Evolutionary conservation across 2,113 vertebrate species (phyloP).

Genomic region (Colaptes auratus): DNA sequence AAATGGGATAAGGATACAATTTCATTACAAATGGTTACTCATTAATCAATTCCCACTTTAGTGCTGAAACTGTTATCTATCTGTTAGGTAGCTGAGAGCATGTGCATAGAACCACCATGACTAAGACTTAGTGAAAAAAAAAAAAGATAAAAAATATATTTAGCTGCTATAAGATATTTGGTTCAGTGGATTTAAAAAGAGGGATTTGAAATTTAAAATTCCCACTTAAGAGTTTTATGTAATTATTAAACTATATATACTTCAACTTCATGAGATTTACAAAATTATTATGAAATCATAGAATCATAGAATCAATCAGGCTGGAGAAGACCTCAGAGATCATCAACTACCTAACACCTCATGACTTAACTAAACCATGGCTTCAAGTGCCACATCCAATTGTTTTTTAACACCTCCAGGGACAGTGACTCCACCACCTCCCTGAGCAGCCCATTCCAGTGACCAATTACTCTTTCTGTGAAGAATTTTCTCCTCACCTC

Average conservation of each 20-base stretch:
- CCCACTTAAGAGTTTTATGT: background rate
- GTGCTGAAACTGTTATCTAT: background rate
- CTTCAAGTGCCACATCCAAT: too few relatives aligned
- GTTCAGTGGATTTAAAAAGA: background rate
- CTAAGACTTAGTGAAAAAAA: background rate
- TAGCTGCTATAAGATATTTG: accelerated
- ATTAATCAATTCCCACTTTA: background rate
- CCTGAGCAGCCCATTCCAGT: too few relatives aligned
- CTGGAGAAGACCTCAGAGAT: too few relatives aligned
- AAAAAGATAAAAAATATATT: background rate
- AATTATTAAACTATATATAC: background rate
- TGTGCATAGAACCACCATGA: background rate
- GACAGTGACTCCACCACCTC: too few relatives aligned
- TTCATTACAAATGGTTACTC: background rate
- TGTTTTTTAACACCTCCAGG: too few relatives aligned
- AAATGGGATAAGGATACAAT: background rate
- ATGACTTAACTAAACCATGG: too few relatives aligned
- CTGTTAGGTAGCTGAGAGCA: background rate
- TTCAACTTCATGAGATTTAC: background rate
- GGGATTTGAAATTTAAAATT: background rate
- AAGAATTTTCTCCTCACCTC: too few relatives aligned
- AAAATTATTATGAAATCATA: background rate
- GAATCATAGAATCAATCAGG: too few relatives aligned
- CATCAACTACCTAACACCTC: too few relatives aligned
- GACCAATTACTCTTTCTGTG: too few relatives aligned